Conservation (phyloP, 2,888 invertebrate species). For the Pseudococcus jackbeardsleyi region DNA sequence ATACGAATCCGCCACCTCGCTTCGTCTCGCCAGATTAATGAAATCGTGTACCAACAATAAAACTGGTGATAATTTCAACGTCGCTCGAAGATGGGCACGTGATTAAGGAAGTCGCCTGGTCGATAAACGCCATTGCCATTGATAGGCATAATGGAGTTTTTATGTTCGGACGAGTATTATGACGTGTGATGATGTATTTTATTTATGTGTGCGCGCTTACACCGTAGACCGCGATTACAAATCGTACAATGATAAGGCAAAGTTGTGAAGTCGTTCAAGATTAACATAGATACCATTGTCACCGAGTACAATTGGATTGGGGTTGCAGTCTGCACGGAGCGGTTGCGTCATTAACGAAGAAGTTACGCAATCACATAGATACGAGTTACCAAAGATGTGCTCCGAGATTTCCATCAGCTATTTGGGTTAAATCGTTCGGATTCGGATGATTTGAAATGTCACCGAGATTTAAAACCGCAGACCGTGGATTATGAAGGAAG, state of each 20-base stretch:
- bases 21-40: background rate
- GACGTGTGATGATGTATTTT: background rate
- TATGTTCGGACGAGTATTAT: background rate
- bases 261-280: constrained; percentile 18
- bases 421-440: background rate
- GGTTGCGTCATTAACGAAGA: background rate
- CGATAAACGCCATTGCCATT: background rate
- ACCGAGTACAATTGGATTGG: constrained; percentile 32
- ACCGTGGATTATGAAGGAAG: background rate
- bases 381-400: background rate
- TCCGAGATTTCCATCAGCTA: background rate
- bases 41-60: background rate
- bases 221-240: background rate
- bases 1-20: background rate
- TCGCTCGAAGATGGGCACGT: constrained; percentile 1
- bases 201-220: background rate
- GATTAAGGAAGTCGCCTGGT: constrained; percentile 48
- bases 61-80: background rate
- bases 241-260: background rate
- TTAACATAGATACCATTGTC: constrained; percentile 45
- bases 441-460: background rate
- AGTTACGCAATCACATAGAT: background rate
- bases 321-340: background rate
- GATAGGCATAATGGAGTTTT: constrained; percentile 39
- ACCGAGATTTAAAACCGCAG: background rate